Percentiles rank a stretch among this genome's conserved stretches.
phyloP scores from a whole-genome alignment of 1,140 invertebrate genomes.

The Wiebesia pumilae region DNA sequence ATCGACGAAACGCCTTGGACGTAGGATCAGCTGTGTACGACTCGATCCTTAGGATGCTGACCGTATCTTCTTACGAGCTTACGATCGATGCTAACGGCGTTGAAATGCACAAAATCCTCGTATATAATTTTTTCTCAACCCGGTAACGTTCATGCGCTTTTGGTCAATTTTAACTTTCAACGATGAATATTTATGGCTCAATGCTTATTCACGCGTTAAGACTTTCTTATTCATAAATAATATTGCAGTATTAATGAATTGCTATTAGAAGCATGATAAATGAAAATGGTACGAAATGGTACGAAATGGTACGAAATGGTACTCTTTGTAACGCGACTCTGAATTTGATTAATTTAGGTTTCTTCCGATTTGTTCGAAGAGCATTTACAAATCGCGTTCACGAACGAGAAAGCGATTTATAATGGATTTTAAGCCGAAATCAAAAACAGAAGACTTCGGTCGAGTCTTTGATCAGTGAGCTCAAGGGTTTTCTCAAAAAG shows the following conservation, averaged over 20 bases:
- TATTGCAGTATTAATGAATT: too few species aligned
- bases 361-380: background rate
- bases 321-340: too few species aligned
- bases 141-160: background rate
- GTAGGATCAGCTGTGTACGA: background rate
- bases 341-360: background rate
- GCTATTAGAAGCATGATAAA: too few species aligned
- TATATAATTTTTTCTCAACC: background rate
- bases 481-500: slow-evolving; percentile 31
- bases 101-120: background rate
- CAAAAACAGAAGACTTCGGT: background rate
- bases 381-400: background rate
- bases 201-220: too few species aligned
- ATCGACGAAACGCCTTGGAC: background rate
- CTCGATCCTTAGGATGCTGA: background rate
- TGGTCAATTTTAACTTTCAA: too few species aligned
- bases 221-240: too few species aligned
- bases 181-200: too few species aligned
- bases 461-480: slow-evolving; percentile 1
- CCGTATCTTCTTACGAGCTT: background rate
- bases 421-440: background rate
- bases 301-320: too few species aligned
- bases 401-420: background rate
- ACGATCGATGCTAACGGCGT: background rate
- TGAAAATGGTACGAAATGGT: too few species aligned